These are phyloP conservation scores for Diaprepes abbreviatus DNA, from an alignment of 2,888 invertebrate species.

Conservation along the genomic window DNA sequence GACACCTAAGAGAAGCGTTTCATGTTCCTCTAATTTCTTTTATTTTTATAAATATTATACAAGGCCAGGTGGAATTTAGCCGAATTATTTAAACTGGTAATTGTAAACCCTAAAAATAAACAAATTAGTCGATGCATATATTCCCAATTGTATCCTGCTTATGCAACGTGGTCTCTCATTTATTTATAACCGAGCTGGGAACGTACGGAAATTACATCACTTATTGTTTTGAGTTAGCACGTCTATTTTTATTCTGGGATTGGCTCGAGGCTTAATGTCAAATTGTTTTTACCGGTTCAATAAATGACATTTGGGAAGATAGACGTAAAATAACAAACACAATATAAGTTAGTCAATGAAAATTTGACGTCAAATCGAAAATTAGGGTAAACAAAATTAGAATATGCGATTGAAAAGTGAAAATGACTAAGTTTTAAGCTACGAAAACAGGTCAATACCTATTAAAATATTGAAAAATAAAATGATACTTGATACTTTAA, in stretches of 20 bases:
- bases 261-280: constrained; percentile 32
- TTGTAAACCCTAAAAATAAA: constrained; percentile 4
- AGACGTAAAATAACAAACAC: not conserved
- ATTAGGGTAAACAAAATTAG: too few relatives aligned
- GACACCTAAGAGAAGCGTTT: too few relatives aligned
- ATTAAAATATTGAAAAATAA: too few relatives aligned
- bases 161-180: not conserved
- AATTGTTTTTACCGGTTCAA: constrained; percentile 14
- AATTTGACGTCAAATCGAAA: not conserved
- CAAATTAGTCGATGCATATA: not conserved
- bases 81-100: too few relatives aligned
- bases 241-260: constrained; percentile 19
- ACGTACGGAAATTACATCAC: constrained; percentile 30
- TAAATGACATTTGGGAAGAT: constrained; percentile 19
- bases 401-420: too few relatives aligned
- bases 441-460: too few relatives aligned
- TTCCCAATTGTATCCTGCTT: not conserved
- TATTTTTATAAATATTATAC: too few relatives aligned
- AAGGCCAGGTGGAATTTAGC: too few relatives aligned
- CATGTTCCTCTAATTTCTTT: too few relatives aligned
- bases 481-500: too few relatives aligned
- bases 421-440: too few relatives aligned
- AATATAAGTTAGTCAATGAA: constrained; percentile 3
- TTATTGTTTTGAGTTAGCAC: constrained; percentile 14
- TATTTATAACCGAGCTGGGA: constrained; percentile 16